These are phyloP conservation scores for Fistularia tabacaria DNA, from an alignment of 2,797 vertebrate species.

Conservation along the genomic window DNA sequence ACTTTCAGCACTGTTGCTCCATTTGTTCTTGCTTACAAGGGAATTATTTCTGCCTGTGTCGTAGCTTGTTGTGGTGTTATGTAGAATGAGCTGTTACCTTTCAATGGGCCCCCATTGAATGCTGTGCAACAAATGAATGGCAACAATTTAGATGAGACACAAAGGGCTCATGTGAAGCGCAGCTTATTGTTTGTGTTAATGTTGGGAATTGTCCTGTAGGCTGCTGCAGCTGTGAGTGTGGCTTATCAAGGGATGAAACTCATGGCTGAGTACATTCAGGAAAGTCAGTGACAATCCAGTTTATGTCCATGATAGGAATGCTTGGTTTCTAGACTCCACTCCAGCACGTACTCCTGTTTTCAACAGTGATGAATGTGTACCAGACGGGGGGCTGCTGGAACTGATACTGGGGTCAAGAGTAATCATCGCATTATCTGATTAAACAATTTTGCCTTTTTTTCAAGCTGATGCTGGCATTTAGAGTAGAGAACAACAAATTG, in stretches of 20 bases:
- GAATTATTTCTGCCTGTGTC: slow-evolving; percentile 38
- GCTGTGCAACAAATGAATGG: slow-evolving; percentile 44
- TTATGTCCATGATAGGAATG: neutral
- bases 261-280: slow-evolving; percentile 7
- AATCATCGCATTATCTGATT: too few relatives aligned
- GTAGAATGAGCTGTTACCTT: slow-evolving; percentile 37
- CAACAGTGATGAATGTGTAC: slow-evolving; percentile 6
- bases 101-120: slow-evolving; percentile 23
- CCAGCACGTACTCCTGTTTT: neutral
- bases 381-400: neutral
- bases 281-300: slow-evolving; percentile 13
- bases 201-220: slow-evolving; percentile 25
- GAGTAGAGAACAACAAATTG: too few relatives aligned
- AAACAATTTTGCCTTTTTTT: too few relatives aligned
- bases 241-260: slow-evolving; percentile 23
- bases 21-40: slow-evolving; percentile 63
- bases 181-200: slow-evolving; percentile 48
- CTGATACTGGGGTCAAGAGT: too few relatives aligned
- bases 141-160: slow-evolving; percentile 57
- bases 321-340: neutral
- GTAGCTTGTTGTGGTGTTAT: slow-evolving; percentile 28
- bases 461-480: too few relatives aligned
- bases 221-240: slow-evolving; percentile 14
- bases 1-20: slow-evolving; percentile 42
- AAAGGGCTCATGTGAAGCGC: slow-evolving; percentile 43